Base-by-base conservation (phyloP, 2,797 vertebrate genomes). In the Meda fulgida region DNA sequence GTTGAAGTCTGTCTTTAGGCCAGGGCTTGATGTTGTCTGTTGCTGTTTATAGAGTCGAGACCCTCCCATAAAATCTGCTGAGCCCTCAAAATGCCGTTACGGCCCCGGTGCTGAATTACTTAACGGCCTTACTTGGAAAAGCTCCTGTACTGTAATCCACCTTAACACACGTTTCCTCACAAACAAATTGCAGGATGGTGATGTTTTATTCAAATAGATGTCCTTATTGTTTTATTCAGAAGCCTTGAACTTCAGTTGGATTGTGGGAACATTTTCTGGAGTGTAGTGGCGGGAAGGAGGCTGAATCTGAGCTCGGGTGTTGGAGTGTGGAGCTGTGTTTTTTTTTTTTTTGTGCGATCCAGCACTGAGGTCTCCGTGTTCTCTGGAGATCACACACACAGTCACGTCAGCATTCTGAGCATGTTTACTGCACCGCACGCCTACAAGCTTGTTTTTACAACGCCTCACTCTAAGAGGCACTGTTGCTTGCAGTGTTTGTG, bases 41-140 rank as follows among this genome's bases (percentile, higher is more conserved):
- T 89, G 86, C 94, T 91, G 89, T 91, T 91, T 95, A 94, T 93
- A 93, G 94, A 89, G 91, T 83, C 19, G 23, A 43, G 81, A 86
- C 89, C 85, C 87, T 91, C 92, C 88, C 83, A 76, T 92, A 91
- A 92, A 94, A 93, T 93, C 89, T 92, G 91, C 93, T 90, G 92
- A 92, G 82, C 88, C 90, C 88, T 90, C 91, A 83, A 86, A 88
- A 87, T 86, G 89, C 89, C 90, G 89, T 91, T 90, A 88, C 90
- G 87, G 87, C 84, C 77, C 71, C 7, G 89, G 88, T 90, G 90
- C 91, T 87, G 89, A 87, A 89, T 94, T 93, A 93, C 94, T 92
- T 78, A 89, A 88, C 85, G 83, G 84, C 91, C 91, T 89, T 89
- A 89, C 91, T 92, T 84, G 81, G 89, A 90, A 84, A 87, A 65